Conservation (phyloP, 2,888 invertebrate species). For the Cephus pygmeus region DNA sequence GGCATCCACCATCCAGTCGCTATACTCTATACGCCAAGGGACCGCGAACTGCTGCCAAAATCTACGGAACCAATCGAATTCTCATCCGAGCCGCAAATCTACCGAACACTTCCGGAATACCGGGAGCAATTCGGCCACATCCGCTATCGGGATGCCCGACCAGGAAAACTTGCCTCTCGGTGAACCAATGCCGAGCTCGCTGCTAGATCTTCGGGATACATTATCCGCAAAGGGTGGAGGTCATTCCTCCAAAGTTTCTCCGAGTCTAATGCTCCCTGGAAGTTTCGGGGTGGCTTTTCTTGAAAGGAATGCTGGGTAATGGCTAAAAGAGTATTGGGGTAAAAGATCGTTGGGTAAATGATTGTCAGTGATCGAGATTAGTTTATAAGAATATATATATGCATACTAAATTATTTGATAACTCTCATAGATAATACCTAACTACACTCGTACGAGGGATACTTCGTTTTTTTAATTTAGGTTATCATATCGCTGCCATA, state of each 20-base stretch:
- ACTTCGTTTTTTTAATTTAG: background rate
- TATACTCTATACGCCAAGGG: constrained; percentile 12
- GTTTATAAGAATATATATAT: background rate
- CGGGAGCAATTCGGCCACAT: background rate
- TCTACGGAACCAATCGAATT: constrained; percentile 16
- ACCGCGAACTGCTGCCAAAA: constrained; percentile 23
- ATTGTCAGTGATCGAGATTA: background rate
- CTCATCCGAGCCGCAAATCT: constrained; percentile 6
- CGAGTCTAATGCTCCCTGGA: background rate
- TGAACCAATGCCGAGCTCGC: background rate
- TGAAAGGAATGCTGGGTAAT: background rate
- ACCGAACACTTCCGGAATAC: background rate
- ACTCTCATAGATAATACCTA: background rate
- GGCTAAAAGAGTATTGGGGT: background rate
- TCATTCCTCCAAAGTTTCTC: background rate
- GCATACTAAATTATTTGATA: background rate
- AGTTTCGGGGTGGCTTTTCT: background rate
- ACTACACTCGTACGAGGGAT: background rate
- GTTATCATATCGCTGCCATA: background rate
- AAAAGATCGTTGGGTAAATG: background rate
- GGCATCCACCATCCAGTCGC: constrained; percentile 4
- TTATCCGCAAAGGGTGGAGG: background rate
- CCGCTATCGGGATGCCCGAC: background rate
- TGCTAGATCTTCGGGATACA: background rate
- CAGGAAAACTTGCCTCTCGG: background rate